Evolutionary conservation across 2,113 vertebrate species (phyloP).

Genomic region (Pomatostomus ruficeps): DNA sequence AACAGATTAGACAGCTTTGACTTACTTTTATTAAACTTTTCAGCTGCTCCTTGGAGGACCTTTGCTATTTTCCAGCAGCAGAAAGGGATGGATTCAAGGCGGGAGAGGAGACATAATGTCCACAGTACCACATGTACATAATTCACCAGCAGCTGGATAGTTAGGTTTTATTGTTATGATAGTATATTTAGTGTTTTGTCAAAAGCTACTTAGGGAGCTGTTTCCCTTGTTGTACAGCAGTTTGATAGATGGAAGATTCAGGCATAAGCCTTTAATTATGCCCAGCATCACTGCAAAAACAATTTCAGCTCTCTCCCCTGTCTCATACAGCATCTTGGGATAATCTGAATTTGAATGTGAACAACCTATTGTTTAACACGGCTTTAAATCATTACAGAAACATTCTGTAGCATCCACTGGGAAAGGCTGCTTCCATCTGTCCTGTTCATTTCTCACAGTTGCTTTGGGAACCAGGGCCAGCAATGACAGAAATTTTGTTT

Average conservation of each 20-base stretch:
- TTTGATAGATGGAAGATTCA: slow-evolving; percentile 32
- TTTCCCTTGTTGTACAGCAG: not conserved
- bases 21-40: slow-evolving; percentile 16
- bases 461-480: not conserved
- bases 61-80: not conserved
- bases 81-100: not conserved
- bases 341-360: slow-evolving; percentile 4
- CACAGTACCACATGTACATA: not conserved
- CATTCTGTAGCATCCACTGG: not conserved
- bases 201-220: slow-evolving; percentile 6
- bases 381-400: slow-evolving; percentile 36
- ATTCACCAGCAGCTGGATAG: slow-evolving; percentile 1
- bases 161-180: slow-evolving; percentile 14
- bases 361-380: slow-evolving; percentile 11
- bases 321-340: not conserved
- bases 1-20: not conserved
- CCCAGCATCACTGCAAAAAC: not conserved
- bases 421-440: slow-evolving; percentile 24
- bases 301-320: slow-evolving; percentile 6
- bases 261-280: slow-evolving; percentile 43
- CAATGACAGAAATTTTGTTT: not conserved
- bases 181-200: slow-evolving; percentile 16
- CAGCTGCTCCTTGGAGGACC: slow-evolving; percentile 1
- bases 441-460: not conserved
- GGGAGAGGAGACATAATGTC: not conserved